A percentile compares a stretch with the other conserved stretches of the same genome.
Evolutionary conservation across 2,797 vertebrate genomes (phyloP).

Genomic region (Melanotaenia nigrans): DNA sequence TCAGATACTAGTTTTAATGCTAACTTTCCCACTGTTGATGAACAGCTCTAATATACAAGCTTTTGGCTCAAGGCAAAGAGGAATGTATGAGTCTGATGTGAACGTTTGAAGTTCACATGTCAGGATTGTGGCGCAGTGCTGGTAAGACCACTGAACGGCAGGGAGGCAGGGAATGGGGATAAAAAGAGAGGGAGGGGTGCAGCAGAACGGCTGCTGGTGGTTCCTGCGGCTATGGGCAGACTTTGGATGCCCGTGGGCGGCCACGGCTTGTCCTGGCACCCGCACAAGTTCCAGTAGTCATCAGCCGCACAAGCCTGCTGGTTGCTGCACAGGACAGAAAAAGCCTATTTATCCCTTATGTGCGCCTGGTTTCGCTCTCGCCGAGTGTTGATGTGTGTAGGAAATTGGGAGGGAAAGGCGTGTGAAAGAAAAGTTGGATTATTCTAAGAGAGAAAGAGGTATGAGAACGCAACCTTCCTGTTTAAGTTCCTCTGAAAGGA

Average conservation of each 20-base stretch:
- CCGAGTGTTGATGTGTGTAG: conserved; percentile 32
- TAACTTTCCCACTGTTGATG: conserved; percentile 17
- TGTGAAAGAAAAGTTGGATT: conserved; percentile 67
- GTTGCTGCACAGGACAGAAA: conserved; percentile 48
- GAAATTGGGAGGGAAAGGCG: conserved; percentile 58
- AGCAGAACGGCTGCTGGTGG: conserved; percentile 71
- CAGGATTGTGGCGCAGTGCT: conserved; percentile 53
- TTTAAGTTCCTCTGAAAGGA: conserved; percentile 43
- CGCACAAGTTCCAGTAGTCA: conserved; percentile 79
- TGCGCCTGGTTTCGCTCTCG: conserved; percentile 55
- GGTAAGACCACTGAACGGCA: conserved; percentile 46
- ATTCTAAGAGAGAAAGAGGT: conserved; percentile 55
- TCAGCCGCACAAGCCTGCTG: conserved; percentile 67
- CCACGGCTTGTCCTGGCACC: conserved; percentile 75
- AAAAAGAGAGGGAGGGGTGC: conserved; percentile 59
- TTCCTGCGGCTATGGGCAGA: conserved; percentile 79
- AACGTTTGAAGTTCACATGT: conserved; percentile 65
- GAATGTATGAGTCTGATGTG: conserved; percentile 64
- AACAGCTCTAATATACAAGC: conserved; percentile 31
- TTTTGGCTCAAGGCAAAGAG: conserved; percentile 37
- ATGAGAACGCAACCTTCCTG: conserved; percentile 56
- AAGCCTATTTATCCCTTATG: conserved; percentile 65
- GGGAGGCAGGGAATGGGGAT: conserved; percentile 40
- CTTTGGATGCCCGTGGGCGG: conserved; percentile 75
- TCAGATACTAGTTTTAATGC: not conserved